A percentile compares a stretch with the other conserved stretches of the same genome.
Evolutionary conservation across 2,113 vertebrate species (phyloP).

Genomic region (Eupsittula cactorum): DNA sequence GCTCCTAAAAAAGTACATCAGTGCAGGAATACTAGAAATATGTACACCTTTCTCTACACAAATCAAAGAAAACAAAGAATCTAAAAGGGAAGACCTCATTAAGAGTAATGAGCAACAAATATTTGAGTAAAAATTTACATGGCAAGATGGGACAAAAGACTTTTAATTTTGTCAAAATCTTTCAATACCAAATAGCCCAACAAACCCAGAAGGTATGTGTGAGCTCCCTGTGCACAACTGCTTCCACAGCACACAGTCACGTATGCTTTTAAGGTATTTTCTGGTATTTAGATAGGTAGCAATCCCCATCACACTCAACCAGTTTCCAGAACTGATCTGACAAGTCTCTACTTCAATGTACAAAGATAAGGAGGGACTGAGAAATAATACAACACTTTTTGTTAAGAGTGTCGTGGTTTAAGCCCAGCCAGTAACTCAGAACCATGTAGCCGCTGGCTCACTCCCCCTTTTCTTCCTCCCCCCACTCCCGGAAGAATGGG

Average conservation of each 20-base stretch:
- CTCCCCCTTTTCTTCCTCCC: not conserved
- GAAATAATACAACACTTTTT: not conserved
- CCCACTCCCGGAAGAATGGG: not conserved
- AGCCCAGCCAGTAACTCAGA: not conserved
- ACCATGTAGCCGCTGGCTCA: not conserved
- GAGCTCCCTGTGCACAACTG: not conserved
- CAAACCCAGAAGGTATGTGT: not conserved
- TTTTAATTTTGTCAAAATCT: not conserved
- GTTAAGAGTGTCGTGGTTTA: not conserved
- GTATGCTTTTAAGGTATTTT: not conserved
- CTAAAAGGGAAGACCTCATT: not conserved
- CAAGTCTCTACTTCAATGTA: not conserved
- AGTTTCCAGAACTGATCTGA: not conserved
- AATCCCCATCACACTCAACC: not conserved
- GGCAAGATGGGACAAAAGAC: not conserved
- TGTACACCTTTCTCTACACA: not conserved
- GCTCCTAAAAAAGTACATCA: not conserved
- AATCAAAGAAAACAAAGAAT: not conserved
- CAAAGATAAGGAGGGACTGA: not conserved
- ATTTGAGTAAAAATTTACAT: not conserved
- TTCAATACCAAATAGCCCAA: not conserved
- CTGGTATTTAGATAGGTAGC: not conserved
- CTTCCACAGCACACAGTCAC: fast-evolving
- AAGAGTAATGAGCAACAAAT: not conserved
- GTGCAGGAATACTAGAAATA: not conserved